phyloP scores from a whole-genome alignment of 2,888 invertebrate genomes.

The Cosmopolites sordidus region DNA sequence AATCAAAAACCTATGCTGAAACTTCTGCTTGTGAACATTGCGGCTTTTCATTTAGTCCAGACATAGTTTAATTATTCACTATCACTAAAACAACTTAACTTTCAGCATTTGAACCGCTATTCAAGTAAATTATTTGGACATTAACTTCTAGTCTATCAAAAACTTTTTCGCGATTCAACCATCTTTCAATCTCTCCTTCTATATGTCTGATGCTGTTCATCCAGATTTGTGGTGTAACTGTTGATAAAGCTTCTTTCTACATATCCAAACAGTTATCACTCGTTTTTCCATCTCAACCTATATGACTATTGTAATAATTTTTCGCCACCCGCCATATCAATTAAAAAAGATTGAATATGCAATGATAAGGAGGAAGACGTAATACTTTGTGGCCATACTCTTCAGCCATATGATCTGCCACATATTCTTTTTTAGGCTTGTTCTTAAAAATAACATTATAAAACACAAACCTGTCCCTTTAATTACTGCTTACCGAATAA shows the following conservation, averaged over 20 bases:
- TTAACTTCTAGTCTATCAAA: no score
- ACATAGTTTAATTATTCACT: no score
- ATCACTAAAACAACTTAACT: no score
- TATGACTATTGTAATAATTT: slow-evolving; percentile 14
- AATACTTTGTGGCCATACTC: slow-evolving; percentile 19
- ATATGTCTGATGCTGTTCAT: neutral
- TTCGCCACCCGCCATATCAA: slow-evolving; percentile 20
- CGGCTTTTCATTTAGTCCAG: no score
- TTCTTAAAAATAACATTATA: no score
- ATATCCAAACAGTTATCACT: slow-evolving; percentile 6
- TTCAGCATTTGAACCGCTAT: no score
- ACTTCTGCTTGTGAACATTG: no score
- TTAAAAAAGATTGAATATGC: slow-evolving; percentile 25
- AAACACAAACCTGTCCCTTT: no score
- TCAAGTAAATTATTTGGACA: no score
- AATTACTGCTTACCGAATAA: no score
- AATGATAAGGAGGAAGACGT: slow-evolving; percentile 20
- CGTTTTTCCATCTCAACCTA: slow-evolving; percentile 8
- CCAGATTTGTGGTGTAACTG: neutral
- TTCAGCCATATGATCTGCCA: slow-evolving; percentile 20
- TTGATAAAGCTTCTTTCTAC: slow-evolving; percentile 4
- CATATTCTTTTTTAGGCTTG: neutral
- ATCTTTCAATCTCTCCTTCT: neutral
- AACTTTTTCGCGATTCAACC: no score
- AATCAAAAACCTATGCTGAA: no score